phyloP scores from a whole-genome alignment of 2,113 vertebrate genomes.

The Chrysemys picta region DNA sequence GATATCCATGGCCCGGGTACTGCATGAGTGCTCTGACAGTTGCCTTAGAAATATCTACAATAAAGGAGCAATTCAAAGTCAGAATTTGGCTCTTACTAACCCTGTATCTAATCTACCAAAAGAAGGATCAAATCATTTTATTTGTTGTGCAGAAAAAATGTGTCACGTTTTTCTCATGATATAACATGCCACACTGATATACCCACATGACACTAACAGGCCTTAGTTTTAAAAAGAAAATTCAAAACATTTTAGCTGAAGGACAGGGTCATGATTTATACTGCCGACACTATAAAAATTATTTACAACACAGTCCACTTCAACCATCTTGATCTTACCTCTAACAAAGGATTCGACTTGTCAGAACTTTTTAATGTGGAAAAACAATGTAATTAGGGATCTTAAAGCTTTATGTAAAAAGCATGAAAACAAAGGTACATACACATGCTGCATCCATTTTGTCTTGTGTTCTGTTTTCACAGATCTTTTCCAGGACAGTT shows the following conservation, averaged over 20 bases:
- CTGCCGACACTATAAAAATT: background rate
- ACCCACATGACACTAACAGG: background rate
- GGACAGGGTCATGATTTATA: background rate
- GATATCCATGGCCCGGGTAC: background rate
- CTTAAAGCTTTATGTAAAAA: background rate
- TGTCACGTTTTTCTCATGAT: background rate
- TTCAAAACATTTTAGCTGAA: background rate
- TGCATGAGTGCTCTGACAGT: background rate
- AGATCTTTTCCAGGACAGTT: rapidly evolving
- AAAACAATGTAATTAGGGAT: background rate
- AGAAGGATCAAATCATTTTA: background rate
- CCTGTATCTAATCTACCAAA: background rate
- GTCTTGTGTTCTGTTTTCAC: background rate
- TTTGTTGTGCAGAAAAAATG: background rate
- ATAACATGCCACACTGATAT: background rate
- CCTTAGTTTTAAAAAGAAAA: background rate
- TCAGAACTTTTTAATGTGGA: background rate
- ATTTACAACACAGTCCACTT: background rate
- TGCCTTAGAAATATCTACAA: background rate
- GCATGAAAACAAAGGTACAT: background rate
- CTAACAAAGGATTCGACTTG: background rate
- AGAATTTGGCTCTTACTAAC: background rate
- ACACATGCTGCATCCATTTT: background rate
- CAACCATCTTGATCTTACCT: background rate
- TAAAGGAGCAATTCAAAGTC: background rate